Conservation (phyloP, 2,113 vertebrate genomes). For the Cyprinodon tularosa region DNA sequence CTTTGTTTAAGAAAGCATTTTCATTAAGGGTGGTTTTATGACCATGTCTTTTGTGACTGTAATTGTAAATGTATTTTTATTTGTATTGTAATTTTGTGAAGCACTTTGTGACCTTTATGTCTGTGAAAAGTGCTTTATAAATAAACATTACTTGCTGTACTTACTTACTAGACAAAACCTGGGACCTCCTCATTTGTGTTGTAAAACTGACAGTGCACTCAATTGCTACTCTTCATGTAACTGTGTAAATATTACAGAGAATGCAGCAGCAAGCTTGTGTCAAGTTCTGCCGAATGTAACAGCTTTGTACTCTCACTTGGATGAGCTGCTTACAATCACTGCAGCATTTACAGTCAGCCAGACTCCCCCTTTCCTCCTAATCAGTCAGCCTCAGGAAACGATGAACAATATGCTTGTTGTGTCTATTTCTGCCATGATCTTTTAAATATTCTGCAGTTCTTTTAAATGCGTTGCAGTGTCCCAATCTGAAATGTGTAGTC, state of each 20-base stretch:
- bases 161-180: neutral
- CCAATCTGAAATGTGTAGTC: slow-evolving; percentile 24
- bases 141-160: no score
- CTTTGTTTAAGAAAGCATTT: no score
- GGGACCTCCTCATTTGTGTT: neutral
- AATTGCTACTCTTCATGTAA: slow-evolving; percentile 3
- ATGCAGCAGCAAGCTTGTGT: slow-evolving; percentile 44
- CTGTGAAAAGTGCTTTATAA: no score
- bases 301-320: slow-evolving; percentile 72
- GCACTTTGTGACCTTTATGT: no score
- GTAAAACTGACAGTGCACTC: slow-evolving; percentile 1
- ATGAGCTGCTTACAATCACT: slow-evolving; percentile 23
- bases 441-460: slow-evolving; percentile 35
- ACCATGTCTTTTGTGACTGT: no score
- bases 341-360: slow-evolving; percentile 40
- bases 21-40: no score
- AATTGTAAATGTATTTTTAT: no score
- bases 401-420: slow-evolving; percentile 80
- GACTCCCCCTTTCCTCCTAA: slow-evolving; percentile 25
- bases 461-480: slow-evolving; percentile 28
- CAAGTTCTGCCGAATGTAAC: slow-evolving; percentile 63
- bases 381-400: slow-evolving; percentile 67
- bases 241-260: slow-evolving; percentile 3
- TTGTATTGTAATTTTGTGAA: no score
- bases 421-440: slow-evolving; percentile 66